A percentile compares a stretch with the other conserved stretches of the same genome.
Conservation (phyloP, 2,797 vertebrate genomes). For the Danio kyathit region DNA sequence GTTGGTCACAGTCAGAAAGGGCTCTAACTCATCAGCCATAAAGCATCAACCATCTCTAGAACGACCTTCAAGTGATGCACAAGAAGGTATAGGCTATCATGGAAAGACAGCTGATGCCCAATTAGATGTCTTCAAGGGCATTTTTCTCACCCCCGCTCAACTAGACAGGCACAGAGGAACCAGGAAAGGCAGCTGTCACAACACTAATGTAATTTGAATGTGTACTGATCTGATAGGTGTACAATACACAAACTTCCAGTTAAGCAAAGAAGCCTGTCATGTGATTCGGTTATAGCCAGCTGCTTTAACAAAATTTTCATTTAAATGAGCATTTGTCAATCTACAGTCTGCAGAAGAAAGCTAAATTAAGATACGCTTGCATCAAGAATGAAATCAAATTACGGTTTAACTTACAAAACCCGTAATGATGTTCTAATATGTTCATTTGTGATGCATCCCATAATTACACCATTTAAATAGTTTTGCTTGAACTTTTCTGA, state of each 20-base stretch:
- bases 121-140: slow-evolving; percentile 27
- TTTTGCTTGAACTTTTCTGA: too few species aligned
- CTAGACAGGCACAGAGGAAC: neutral
- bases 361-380: neutral
- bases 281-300: neutral
- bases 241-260: neutral
- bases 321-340: neutral
- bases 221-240: neutral
- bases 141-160: neutral
- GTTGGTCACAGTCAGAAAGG: neutral
- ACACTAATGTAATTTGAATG: neutral
- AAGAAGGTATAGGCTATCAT: neutral
- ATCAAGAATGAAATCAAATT: too few species aligned
- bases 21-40: slow-evolving; percentile 15
- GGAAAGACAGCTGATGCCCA: slow-evolving; percentile 19
- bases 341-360: neutral
- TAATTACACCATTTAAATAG: too few species aligned
- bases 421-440: too few species aligned
- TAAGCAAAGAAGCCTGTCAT: neutral
- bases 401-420: too few species aligned
- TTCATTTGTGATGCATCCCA: too few species aligned
- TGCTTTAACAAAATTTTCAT: neutral
- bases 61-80: slow-evolving; percentile 39
- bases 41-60: slow-evolving; percentile 33
- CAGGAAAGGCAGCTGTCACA: slow-evolving; percentile 4